A percentile compares a stretch with the other conserved stretches of the same genome.
phyloP scores from a whole-genome alignment of 2,888 invertebrate genomes.

The Diplolepis rosae region DNA sequence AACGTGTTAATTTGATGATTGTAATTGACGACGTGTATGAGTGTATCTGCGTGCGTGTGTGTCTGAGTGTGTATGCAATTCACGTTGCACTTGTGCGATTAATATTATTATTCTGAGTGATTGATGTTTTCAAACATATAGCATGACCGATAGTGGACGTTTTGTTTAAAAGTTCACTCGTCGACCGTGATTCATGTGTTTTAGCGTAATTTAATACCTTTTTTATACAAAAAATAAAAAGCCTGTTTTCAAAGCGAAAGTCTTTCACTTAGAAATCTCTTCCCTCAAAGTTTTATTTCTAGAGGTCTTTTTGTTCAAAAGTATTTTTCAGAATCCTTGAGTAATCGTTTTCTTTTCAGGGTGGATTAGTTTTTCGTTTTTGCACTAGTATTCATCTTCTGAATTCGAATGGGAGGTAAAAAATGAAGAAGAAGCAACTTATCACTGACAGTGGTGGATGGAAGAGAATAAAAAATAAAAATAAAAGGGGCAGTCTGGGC shows the following conservation, averaged over 20 bases:
- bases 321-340: not conserved
- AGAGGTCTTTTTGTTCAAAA: not conserved
- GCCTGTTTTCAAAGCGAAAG: conserved; percentile 38
- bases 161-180: conserved; percentile 67
- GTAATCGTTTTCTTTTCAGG: not conserved
- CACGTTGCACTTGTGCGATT: conserved; percentile 29
- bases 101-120: conserved; percentile 31
- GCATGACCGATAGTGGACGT: conserved; percentile 40
- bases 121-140: conserved; percentile 11
- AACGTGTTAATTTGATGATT: conserved; percentile 40
- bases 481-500: conserved; percentile 6
- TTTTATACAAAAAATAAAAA: conserved; percentile 44
- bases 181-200: conserved; percentile 57
- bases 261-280: not conserved
- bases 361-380: not conserved
- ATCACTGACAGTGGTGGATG: conserved; percentile 29
- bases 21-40: conserved; percentile 21
- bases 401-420: conserved; percentile 8
- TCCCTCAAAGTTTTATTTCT: not conserved
- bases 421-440: conserved; percentile 22
- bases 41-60: conserved; percentile 33
- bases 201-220: conserved; percentile 48
- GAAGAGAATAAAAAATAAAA: not conserved
- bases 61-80: conserved; percentile 31
- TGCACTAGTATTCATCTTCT: conserved; percentile 24